phyloP scores from a whole-genome alignment of 30 jellyfish, hydroid and myxozoan species.

The Rhopilema esculentum region DNA sequence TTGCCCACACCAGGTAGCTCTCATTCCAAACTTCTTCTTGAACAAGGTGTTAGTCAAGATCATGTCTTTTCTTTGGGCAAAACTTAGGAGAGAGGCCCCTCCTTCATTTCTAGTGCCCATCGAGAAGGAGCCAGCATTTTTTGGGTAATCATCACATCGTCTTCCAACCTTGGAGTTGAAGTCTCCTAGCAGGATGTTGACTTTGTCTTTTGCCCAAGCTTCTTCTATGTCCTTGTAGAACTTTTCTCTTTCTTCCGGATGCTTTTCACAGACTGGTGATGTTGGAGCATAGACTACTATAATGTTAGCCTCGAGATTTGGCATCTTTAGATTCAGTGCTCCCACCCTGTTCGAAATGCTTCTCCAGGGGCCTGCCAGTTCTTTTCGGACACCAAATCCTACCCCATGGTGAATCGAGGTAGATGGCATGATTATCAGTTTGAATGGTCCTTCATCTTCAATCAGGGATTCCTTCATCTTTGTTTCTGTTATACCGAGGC shows the following conservation, averaged over 20 bases:
- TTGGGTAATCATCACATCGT: background rate
- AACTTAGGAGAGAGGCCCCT: constrained; percentile 13
- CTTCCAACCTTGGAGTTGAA: background rate
- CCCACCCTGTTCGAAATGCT: background rate
- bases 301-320: background rate
- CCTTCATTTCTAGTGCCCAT: constrained; percentile 11
- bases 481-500: background rate
- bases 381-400: background rate
- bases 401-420: background rate
- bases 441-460: background rate
- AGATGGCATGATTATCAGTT: background rate
- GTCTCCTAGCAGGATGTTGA: background rate
- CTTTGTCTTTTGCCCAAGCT: background rate
- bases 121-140: background rate
- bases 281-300: background rate
- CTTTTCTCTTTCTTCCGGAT: background rate
- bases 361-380: background rate
- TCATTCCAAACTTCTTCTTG: background rate
- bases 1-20: constrained; percentile 8
- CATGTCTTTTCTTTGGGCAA: background rate
- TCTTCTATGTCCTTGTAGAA: background rate
- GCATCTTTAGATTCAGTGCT: background rate
- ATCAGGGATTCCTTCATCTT: background rate
- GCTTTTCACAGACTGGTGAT: background rate
- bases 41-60: constrained; percentile 5